Evolutionary conservation across 2,888 invertebrate species (phyloP).

Genomic region (Loripinus fragilis): DNA sequence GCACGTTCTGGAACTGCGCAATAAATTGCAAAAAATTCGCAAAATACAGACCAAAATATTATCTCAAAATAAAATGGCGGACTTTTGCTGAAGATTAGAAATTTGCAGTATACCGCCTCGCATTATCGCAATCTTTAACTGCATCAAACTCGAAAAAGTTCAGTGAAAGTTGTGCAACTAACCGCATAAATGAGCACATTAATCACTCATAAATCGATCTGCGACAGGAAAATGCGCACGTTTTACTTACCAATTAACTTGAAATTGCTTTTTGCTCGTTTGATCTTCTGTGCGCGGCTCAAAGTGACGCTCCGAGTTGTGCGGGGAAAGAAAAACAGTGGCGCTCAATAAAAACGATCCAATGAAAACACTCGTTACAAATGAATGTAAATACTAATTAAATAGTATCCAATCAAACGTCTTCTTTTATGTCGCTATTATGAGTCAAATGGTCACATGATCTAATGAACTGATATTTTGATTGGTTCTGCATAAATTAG

Average conservation of each 20-base stretch:
- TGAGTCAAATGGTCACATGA: conserved; percentile 8
- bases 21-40: conserved; percentile 47
- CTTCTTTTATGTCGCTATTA: neutral
- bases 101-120: conserved; percentile 20
- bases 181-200: neutral
- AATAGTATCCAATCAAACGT: neutral
- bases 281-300: conserved; percentile 11
- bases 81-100: conserved; percentile 1
- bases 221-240: neutral
- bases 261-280: neutral
- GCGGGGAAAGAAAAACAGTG: conserved; percentile 36
- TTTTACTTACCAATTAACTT: neutral
- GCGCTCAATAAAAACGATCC: conserved; percentile 20
- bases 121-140: neutral
- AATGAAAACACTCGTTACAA: conserved; percentile 21
- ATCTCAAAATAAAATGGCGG: conserved; percentile 14
- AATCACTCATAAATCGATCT: neutral
- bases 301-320: conserved; percentile 44
- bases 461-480: conserved; percentile 1
- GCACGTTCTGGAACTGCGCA: neutral
- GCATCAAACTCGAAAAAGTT: conserved; percentile 7
- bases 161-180: conserved; percentile 7
- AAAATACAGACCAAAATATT: neutral
- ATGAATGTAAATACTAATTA: conserved; percentile 14
- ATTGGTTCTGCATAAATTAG: conserved; percentile 51